Conservation (phyloP, 2,888 invertebrate species). For the Philereme transversata region DNA sequence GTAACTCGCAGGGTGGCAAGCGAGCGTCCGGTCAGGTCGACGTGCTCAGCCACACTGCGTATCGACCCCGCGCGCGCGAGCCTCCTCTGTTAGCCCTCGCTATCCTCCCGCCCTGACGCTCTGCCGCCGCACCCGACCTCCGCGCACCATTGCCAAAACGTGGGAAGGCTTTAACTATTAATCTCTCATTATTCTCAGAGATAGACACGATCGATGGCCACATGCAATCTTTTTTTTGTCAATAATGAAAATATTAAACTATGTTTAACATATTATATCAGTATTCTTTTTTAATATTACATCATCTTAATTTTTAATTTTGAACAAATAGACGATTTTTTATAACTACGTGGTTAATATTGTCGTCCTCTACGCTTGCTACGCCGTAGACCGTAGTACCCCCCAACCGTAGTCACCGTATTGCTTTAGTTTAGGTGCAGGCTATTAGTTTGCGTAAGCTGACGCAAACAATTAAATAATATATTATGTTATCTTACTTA, state of each 20-base stretch:
- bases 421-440: too few species aligned
- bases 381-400: conserved; percentile 20
- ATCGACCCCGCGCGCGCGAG: conserved; percentile 72
- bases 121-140: conserved; percentile 60
- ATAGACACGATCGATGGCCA: conserved; percentile 59
- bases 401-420: conserved; percentile 6
- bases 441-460: too few species aligned
- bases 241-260: too few species aligned
- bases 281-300: too few species aligned
- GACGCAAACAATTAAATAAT: too few species aligned
- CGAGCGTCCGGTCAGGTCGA: conserved; percentile 54
- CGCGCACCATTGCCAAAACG: conserved; percentile 73
- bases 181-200: conserved; percentile 66
- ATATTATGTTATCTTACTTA: too few species aligned
- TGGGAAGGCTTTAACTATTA: conserved; percentile 72
- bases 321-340: too few species aligned
- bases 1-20: conserved; percentile 36
- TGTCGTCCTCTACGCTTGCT: conserved; percentile 22
- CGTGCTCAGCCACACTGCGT: conserved; percentile 65
- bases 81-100: conserved; percentile 41
- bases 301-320: too few species aligned
- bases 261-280: too few species aligned
- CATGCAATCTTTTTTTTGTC: conserved; percentile 12
- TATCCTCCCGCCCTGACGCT: conserved; percentile 56
- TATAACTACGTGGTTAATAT: not conserved